Conservation (phyloP, 1,140 invertebrate genomes). For the Sinonovacula constricta region DNA sequence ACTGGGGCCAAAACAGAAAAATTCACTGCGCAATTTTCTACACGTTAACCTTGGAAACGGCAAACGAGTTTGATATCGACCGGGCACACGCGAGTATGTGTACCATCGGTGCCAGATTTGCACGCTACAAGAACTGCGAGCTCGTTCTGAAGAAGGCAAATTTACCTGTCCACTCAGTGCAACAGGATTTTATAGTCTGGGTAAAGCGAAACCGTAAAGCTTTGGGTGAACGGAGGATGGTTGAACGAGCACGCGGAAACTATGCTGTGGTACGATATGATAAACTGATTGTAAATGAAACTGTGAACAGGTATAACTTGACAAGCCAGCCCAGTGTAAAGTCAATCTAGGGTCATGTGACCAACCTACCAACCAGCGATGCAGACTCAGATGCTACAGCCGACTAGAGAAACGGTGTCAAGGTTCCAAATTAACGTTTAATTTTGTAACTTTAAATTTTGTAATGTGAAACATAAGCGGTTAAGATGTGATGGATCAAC, state of each 20-base stretch:
- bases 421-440: too few species aligned
- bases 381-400: background rate
- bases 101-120: background rate
- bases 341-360: background rate
- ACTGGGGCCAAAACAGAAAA: too few species aligned
- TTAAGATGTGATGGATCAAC: too few species aligned
- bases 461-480: too few species aligned
- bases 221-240: background rate
- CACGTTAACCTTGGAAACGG: background rate
- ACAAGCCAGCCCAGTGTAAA: background rate
- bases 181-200: slow-evolving; percentile 15
- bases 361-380: background rate
- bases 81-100: background rate
- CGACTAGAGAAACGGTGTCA: background rate
- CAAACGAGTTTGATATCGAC: background rate
- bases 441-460: too few species aligned
- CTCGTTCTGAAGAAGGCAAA: background rate
- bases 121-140: background rate
- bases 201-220: background rate
- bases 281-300: slow-evolving; percentile 17
- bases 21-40: background rate
- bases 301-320: background rate
- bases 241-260: background rate
- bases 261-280: slow-evolving; percentile 16
- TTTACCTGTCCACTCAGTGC: background rate